Evolutionary conservation across 2,888 invertebrate genomes (phyloP).

Genomic region (Formica aserva): DNA sequence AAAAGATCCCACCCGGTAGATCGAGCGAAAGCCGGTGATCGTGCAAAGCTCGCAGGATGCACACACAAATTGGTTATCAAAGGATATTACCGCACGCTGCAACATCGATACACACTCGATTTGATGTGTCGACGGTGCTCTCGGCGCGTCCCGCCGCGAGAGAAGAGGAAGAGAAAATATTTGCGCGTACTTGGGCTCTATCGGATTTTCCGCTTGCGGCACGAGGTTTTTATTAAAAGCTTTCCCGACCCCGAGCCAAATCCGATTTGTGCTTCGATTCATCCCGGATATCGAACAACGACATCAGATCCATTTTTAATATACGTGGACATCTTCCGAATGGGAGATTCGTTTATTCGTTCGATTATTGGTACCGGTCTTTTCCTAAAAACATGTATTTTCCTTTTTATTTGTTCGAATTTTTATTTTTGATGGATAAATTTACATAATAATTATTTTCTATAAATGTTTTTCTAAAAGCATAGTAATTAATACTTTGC

Average conservation of each 20-base stretch:
- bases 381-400: not conserved
- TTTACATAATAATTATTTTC: not conserved
- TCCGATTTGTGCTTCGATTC: slow-evolving; percentile 72
- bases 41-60: slow-evolving; percentile 75
- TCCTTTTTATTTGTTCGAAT: not conserved
- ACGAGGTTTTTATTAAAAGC: slow-evolving; percentile 80
- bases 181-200: slow-evolving; percentile 80
- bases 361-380: slow-evolving; percentile 9
- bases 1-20: slow-evolving; percentile 72
- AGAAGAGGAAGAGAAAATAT: slow-evolving; percentile 81
- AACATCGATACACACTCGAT: slow-evolving; percentile 81
- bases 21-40: slow-evolving; percentile 67
- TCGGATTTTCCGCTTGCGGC: slow-evolving; percentile 83
- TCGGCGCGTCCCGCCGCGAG: slow-evolving; percentile 65
- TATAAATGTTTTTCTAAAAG: not conserved
- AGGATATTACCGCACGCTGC: slow-evolving; percentile 81
- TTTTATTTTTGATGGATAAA: not conserved
- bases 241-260: slow-evolving; percentile 71
- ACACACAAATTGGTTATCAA: slow-evolving; percentile 84
- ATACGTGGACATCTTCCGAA: slow-evolving; percentile 52
- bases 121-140: slow-evolving; percentile 79
- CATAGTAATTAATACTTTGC: not conserved
- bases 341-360: not conserved
- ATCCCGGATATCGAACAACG: slow-evolving; percentile 69
- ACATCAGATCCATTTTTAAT: slow-evolving; percentile 60